Evolutionary conservation across 2,113 vertebrate genomes (phyloP), one percentile per base, ranked within the genome.

Genomic region (Percina caprodes): DNA sequence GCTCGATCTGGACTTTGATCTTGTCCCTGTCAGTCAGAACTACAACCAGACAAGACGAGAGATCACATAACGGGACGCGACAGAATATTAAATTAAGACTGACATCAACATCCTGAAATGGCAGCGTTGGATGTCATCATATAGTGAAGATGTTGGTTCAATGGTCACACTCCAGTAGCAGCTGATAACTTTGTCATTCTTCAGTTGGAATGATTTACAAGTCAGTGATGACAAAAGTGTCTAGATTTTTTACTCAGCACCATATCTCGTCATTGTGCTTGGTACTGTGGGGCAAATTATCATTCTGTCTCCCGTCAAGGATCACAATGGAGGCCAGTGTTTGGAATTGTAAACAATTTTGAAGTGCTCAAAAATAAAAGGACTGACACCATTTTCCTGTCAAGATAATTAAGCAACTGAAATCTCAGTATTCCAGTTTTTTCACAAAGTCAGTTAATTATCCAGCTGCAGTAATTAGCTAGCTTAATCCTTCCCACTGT

Each of bases 321-420:
- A 58, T 52, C 33, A 56, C 24, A 69, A 46, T 59, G 45, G 66
- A 23, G 54, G 45, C 30, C 66, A 4, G 59, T 3, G 15, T 78
- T 83, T 74, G 70, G 79, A 81, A 45, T 76, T 24, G 66, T 82
- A 61, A 79, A 81, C 74, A 35, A 39, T 71, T 60, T 70, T 65
- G 19, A 61, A 76, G 46, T 58, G 82, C 76, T 69, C 4, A 30
- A 5, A 16, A 42, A 59, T 80, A 51, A 86, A 86, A 83, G 66
- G 74, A 77, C 55, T 54, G 78, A 80, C 51, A 63, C 33, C 14
- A 19, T 46, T 84, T 80, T 69, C 51, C 69, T 74, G 65, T 30
- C n/a, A 9, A 72, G 76, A 68, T 82, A 90, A 84, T 82, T 88
- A 76, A 77, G 81, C 68, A 80, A 66, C 78, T n/a, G 65, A 74